phyloP scores from a whole-genome alignment of 2,113 vertebrate species.

The Trogon surrucura region DNA sequence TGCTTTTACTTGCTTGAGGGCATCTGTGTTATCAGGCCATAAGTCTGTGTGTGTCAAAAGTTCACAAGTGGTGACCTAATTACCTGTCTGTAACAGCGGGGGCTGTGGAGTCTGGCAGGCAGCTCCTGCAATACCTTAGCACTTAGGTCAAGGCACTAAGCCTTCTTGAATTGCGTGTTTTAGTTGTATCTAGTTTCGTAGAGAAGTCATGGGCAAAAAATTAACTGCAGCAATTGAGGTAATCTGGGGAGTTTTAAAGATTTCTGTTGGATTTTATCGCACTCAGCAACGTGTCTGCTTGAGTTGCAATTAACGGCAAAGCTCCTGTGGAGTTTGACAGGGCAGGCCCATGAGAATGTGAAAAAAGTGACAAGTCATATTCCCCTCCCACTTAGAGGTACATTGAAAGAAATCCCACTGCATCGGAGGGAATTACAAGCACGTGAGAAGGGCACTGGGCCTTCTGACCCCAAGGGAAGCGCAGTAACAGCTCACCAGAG shows the following conservation, averaged over 20 bases:
- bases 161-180: slow-evolving; percentile 49
- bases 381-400: neutral
- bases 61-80: slow-evolving; percentile 51
- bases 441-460: neutral
- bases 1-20: slow-evolving; percentile 24
- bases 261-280: slow-evolving; percentile 4
- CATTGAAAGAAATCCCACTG: neutral
- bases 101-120: slow-evolving; percentile 41
- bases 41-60: slow-evolving; percentile 31
- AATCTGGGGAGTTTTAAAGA: slow-evolving; percentile 49
- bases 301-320: slow-evolving; percentile 11
- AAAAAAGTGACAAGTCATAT: neutral
- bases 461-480: neutral
- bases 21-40: neutral
- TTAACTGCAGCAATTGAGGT: slow-evolving; percentile 20
- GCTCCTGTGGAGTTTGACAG: neutral
- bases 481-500: neutral
- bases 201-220: slow-evolving; percentile 26
- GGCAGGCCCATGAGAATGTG: neutral
- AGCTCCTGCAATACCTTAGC: slow-evolving; percentile 46
- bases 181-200: slow-evolving; percentile 20
- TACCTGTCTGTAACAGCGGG: neutral
- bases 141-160: slow-evolving; percentile 48
- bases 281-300: neutral
- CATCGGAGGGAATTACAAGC: neutral